Evolutionary conservation across 2,797 vertebrate genomes (phyloP), one percentile per base, ranked within the genome.

Genomic region (Ficedula albicollis): DNA sequence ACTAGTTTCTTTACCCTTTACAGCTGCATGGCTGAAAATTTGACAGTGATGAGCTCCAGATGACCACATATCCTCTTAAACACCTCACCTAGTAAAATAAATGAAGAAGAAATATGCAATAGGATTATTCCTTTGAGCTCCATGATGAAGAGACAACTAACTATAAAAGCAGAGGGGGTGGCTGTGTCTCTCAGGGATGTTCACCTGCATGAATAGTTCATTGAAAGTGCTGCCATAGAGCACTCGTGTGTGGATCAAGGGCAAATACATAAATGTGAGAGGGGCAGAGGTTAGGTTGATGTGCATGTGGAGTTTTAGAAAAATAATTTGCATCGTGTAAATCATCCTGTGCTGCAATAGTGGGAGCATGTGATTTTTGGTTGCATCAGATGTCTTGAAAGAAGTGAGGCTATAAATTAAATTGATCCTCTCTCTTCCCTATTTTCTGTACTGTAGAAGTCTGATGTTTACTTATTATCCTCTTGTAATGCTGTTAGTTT

Each of bases 21-120:
- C 83, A 94, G 89, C 87, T 90, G 44, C 0, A 0, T 46, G 60
- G 80, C 64, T 94, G 74, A 80, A 96, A 86, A 87, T 95, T 82
- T 93, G 94, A 80, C 91, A 94, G 70, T 94, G 94, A 93, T 95
- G 96, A 82, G 94, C 94, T 95, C 94, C 96, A 97, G 94, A 84
- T 93, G 94, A 96, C 72, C 56, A 32, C 30, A 63, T 39, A 89
- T 48, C 67, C 93, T 79, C 77, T 95, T 96, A 95, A 96, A 96
- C 85, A 91, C 91, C 89, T 96, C 59, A 68, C 89, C 89, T 70
- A 79, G 83, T 95, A 93, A 96, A 97, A 90, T 64, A 94, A 93
- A 90, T 86, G 79, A 93, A 59, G 88, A 90, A 83, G 80, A 90
- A 95, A 90, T 84, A 79, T 26, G 46, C 56, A 46, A 20, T 63